Base-by-base conservation (phyloP, 2,797 vertebrate genomes). In the Lophotriccus pileatus region DNA sequence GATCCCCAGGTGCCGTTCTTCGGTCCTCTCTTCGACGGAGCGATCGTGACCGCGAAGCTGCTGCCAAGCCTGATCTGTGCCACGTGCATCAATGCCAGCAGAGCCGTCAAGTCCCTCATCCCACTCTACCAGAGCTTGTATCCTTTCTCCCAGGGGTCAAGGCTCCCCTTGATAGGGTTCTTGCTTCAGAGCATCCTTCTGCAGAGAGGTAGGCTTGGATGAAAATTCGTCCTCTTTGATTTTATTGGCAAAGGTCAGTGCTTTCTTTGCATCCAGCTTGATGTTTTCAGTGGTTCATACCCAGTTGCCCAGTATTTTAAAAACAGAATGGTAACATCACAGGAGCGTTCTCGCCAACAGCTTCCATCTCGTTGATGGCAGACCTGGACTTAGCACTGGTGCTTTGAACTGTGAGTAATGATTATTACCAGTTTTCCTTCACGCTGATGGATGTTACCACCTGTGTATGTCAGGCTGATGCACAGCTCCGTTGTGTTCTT, bases 101-200 rank as follows among this genome's bases (percentile, higher is more conserved):
- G 99, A 98, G 99, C 99, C 2, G 98, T 99, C 97, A 99, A 99
- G 97, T 99, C 99, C 68, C 98, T 99, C 74, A 98, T 99, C 96
- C 99, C 99, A 0, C 99, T 99, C 84, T 99, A 99, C 98, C 99
- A 99, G 98, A 99, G 98, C 98, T 99, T 99, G 99, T 99, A 99
- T 99, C 99, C 98, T 99, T 99, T 98, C 28, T 90, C 49, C 55
- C 43, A 12, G 7, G 18, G 75, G 64, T 11, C 73, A 50, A 28
- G 43, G 60, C 56, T 74, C 23, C 69, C 74, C 50, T 18, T 14
- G 63, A 43, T 59, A 49, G 72, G 59, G 84, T 27, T 55, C 62
- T 67, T 53, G 9, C 28, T 80, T 66, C 78, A 28, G 18, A 79
- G 28, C 44, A 20, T 10, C 69, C 11, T 59, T 63, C 92, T 74